Evolutionary conservation across 2,113 vertebrate species (phyloP).

Genomic region (Formicarius rufipectus): DNA sequence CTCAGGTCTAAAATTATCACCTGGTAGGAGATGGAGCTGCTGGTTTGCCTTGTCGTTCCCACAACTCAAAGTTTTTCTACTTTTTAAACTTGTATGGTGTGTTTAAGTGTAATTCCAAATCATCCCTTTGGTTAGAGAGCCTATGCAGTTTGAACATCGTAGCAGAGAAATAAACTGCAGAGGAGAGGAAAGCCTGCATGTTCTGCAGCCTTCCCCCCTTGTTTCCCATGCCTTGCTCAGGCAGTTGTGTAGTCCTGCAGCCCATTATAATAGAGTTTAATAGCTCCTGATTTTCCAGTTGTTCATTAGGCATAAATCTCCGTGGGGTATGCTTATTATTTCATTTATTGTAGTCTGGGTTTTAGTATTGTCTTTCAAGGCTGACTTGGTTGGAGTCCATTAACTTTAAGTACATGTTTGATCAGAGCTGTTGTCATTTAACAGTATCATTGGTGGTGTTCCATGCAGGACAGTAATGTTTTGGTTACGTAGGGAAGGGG

Average conservation of each 20-base stretch:
- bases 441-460: not conserved
- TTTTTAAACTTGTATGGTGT: not conserved
- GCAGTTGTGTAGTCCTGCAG: not conserved
- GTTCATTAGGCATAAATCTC: not conserved
- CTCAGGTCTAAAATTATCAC: not conserved
- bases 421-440: not conserved
- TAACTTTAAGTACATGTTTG: not conserved
- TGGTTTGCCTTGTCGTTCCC: not conserved
- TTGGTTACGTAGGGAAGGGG: not conserved
- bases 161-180: not conserved
- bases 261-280: not conserved
- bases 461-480: not conserved
- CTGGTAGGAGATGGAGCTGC: not conserved
- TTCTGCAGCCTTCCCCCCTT: not conserved
- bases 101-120: not conserved
- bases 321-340: not conserved
- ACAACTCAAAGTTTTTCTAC: not conserved
- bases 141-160: not conserved
- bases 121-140: not conserved
- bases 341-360: not conserved
- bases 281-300: not conserved
- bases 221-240: fast-evolving
- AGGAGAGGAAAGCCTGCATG: not conserved
- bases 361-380: not conserved
- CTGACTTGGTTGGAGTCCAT: not conserved